A percentile compares a stretch with the other conserved stretches of the same genome.
Evolutionary conservation across 1,140 invertebrate genomes (phyloP).

Genomic region (Zaprionus capensis): DNA sequence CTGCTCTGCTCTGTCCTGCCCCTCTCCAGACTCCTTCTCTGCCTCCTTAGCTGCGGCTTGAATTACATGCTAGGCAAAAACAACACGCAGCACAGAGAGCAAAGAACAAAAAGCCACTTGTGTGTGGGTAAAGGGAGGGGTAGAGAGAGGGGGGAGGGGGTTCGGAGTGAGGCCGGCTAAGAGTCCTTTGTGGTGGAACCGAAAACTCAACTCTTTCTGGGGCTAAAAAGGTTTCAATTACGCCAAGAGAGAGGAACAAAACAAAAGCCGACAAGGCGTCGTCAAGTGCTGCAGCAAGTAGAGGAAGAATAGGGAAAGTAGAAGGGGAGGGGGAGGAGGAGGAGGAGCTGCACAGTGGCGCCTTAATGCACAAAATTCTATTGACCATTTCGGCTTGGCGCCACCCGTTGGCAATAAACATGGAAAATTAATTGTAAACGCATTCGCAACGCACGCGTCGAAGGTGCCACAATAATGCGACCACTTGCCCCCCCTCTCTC

Average conservation of each 20-base stretch:
- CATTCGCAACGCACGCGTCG: conserved; percentile 33
- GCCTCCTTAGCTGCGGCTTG: conserved; percentile 39
- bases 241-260: conserved; percentile 19
- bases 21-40: neutral
- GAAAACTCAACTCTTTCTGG: conserved; percentile 48
- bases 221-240: conserved; percentile 72
- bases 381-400: conserved; percentile 62
- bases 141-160: neutral
- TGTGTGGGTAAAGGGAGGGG: conserved; percentile 18
- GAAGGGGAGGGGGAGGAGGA: neutral
- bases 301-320: neutral
- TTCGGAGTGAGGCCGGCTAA: neutral
- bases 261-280: conserved; percentile 26
- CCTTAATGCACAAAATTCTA: conserved; percentile 33
- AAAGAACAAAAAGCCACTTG: conserved; percentile 42
- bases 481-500: conserved; percentile 21
- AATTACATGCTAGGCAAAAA: conserved; percentile 69
- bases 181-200: conserved; percentile 74
- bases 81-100: conserved; percentile 20
- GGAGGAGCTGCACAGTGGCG: neutral
- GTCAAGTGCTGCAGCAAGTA: neutral
- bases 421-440: conserved; percentile 49
- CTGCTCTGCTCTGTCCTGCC: neutral
- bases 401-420: conserved; percentile 54
- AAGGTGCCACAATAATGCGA: conserved; percentile 61